Conservation (phyloP, 2,888 invertebrate genomes). For the Ditylenchus weischeri region DNA sequence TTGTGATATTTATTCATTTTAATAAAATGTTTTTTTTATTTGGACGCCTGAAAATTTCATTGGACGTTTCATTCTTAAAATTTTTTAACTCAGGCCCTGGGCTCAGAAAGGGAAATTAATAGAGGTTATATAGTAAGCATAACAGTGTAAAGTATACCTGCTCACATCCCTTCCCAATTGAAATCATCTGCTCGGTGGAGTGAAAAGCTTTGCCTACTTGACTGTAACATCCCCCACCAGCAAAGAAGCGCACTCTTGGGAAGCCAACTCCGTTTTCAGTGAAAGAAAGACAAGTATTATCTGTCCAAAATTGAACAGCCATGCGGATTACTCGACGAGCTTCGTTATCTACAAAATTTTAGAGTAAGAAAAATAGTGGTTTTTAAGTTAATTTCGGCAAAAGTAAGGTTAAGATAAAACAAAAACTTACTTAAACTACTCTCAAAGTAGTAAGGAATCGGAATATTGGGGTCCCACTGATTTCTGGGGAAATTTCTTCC, state of each 20-base stretch:
- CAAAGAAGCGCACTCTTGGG: slow-evolving; percentile 40
- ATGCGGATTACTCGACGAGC: slow-evolving; percentile 24
- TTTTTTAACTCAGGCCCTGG: no score
- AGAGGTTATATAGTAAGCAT: neutral
- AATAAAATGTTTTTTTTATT: no score
- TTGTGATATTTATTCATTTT: no score
- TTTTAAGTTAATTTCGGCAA: neutral
- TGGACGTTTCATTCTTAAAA: no score
- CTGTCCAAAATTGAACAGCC: slow-evolving; percentile 47
- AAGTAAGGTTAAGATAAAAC: neutral
- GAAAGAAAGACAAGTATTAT: slow-evolving; percentile 50
- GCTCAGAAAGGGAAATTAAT: no score
- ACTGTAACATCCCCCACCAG: slow-evolving; percentile 48
- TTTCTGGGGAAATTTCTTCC: slow-evolving; percentile 29
- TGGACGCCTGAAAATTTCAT: no score
- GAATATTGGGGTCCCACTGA: slow-evolving; percentile 28
- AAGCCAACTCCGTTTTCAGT: slow-evolving; percentile 37
- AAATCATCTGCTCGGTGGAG: slow-evolving; percentile 47
- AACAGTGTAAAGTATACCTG: slow-evolving; percentile 31
- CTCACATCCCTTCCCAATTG: slow-evolving; percentile 52
- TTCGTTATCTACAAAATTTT: slow-evolving; percentile 14
- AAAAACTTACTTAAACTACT: slow-evolving; percentile 18
- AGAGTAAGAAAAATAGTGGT: neutral
- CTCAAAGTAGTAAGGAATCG: slow-evolving; percentile 30
- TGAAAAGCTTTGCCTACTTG: slow-evolving; percentile 43